Base-by-base conservation (phyloP, 35 echinoderm and acorn worm species). In the Heliocidaris tuberculata region DNA sequence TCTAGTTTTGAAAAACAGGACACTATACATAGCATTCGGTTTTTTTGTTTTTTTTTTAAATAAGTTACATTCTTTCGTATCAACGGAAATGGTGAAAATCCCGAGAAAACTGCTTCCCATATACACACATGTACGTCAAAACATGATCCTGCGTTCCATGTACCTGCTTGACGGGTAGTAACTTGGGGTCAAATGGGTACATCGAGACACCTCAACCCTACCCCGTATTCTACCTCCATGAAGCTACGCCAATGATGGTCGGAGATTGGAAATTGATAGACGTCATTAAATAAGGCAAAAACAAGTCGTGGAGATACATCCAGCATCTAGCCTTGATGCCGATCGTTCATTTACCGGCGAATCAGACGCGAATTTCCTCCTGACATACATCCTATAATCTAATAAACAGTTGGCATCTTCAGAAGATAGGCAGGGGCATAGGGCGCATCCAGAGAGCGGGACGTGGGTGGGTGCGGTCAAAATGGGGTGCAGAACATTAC, bases 361-460 rank as follows among this genome's bases (percentile, higher is more conserved):
- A 89, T 89, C 87, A 89, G 87, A 89, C 87, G 29, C 16, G 31
- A 32, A 89, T 89, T 89, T 89, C 87, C 87, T 89, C 87, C 47
- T 89, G 87, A 48, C 87, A 89, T 89, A 89, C 31, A 89, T 89
- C 31, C 27, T n/a, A 30, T 32, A 89, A 89, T 89, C 87, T 89
- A 89, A 89, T 89, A 89, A 89, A 89, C 87, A 32, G 87, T 89
- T 89, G 87, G 87, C 87, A 89, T 89, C 47, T 48, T 78, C 65
- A 19, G 65, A 27, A 78, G 65, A 78, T 27, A 0, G 65, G 65
- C 21, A 78, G 19, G 65, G 65, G 65, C 21, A 27, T n/a, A 19
- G 21, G 19, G 21, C 65, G 65, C 65, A 27, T 78, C 65, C 65
- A 78, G 65, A 24, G 65, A 78, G 17, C 65, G 8, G 19, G 15